Evolutionary conservation across 2,113 vertebrate species (phyloP).

Genomic region (Callaeas wilsoni): DNA sequence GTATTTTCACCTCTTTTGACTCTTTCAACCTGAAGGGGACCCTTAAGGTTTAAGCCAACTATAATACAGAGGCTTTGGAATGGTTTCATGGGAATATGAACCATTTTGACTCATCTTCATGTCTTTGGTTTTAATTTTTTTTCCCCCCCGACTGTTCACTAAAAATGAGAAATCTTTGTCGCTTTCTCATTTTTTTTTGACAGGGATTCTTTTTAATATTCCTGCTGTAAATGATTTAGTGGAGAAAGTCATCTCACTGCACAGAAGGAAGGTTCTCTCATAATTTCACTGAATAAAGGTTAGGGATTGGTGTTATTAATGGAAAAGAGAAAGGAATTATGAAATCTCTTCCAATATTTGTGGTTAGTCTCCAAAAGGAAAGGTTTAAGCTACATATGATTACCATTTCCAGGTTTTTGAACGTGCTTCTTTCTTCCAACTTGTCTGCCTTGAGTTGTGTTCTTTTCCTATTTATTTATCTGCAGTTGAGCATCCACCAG

Average conservation of each 20-base stretch:
- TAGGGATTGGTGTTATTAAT: background rate
- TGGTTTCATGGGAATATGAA: background rate
- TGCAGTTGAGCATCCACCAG: background rate
- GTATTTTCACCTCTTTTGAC: background rate
- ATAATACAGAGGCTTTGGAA: background rate
- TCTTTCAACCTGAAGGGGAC: background rate
- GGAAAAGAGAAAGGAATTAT: background rate
- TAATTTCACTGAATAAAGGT: background rate
- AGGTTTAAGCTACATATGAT: background rate
- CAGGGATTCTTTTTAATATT: background rate
- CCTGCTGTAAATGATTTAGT: background rate
- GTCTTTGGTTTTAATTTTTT: background rate
- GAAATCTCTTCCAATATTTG: background rate
- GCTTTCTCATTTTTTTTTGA: background rate
- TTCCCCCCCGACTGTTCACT: background rate
- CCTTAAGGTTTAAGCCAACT: background rate
- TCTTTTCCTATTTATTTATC: background rate
- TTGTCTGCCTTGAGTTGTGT: background rate
- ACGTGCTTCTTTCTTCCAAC: background rate
- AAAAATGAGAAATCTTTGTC: background rate
- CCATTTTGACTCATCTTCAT: background rate
- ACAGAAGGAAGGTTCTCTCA: background rate
- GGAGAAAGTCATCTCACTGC: background rate
- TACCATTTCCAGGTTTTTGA: background rate
- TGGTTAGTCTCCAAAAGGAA: background rate